phyloP scores from a whole-genome alignment of 92 coral and sea anemone genomes.

The Galaxea fascicularis region DNA sequence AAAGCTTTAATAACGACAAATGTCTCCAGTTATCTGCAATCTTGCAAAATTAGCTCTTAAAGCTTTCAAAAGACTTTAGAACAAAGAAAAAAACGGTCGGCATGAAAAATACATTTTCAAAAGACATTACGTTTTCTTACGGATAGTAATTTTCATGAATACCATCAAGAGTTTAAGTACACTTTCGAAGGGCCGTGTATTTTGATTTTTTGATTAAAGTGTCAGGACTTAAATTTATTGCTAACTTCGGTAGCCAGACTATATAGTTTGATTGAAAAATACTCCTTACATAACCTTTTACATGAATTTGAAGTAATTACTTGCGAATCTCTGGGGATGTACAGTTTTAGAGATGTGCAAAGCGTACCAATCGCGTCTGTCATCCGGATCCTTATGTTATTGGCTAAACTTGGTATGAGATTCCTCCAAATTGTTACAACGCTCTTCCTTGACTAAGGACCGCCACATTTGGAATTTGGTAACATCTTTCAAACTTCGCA shows the following conservation, averaged over 20 bases:
- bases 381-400: not conserved
- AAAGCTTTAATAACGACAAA: conserved; percentile 6
- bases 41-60: not conserved
- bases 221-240: no score
- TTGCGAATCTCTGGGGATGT: not conserved
- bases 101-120: not conserved
- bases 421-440: not conserved
- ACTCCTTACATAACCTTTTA: not conserved
- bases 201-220: not conserved
- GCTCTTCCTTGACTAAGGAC: not conserved
- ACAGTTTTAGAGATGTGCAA: not conserved
- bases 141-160: not conserved
- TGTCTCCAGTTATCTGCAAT: conserved; percentile 12
- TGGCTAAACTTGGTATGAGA: not conserved
- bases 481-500: not conserved
- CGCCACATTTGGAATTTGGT: not conserved
- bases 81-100: not conserved
- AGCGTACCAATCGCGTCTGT: not conserved
- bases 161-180: not conserved
- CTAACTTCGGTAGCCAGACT: not conserved
- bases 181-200: not conserved
- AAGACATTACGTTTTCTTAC: not conserved
- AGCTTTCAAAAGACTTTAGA: not conserved
- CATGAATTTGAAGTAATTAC: not conserved
- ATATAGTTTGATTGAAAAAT: not conserved